A percentile compares a stretch with the other conserved stretches of the same genome.
These are phyloP conservation scores for Anhinga rufa DNA, from an alignment of 2,113 vertebrate species.

Conservation along the genomic window DNA sequence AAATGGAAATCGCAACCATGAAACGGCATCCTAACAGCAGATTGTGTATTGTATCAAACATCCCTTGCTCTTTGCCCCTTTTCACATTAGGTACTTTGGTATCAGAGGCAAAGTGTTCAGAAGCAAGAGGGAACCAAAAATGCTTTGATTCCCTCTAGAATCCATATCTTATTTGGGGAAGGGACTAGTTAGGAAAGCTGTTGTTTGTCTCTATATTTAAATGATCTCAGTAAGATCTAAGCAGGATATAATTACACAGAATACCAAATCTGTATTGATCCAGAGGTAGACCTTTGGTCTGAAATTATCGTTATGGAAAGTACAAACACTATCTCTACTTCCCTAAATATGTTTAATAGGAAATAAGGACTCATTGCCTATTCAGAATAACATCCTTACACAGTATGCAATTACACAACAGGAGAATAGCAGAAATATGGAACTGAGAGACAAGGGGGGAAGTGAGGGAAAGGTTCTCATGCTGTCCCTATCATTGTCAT, in stretches of 20 bases:
- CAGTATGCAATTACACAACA: not conserved
- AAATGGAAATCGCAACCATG: not conserved
- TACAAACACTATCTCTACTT: not conserved
- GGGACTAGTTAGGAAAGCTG: not conserved
- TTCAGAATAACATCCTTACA: not conserved
- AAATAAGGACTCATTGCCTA: not conserved
- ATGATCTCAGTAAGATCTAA: not conserved
- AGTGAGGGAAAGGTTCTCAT: not conserved
- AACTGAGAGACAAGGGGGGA: not conserved
- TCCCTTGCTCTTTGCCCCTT: not conserved
- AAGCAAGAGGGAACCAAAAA: not conserved
- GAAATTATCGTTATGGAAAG: not conserved
- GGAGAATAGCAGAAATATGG: not conserved
- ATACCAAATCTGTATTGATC: not conserved
- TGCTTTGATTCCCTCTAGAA: rapidly evolving
- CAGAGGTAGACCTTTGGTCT: not conserved
- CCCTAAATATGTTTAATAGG: not conserved
- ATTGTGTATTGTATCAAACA: not conserved
- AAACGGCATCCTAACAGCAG: not conserved
- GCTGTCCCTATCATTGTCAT: not conserved
- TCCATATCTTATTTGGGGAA: not conserved
- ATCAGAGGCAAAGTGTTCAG: not conserved
- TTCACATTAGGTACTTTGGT: not conserved
- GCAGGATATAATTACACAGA: not conserved
- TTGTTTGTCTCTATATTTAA: not conserved